Conservation (phyloP, 2,888 invertebrate genomes). For the Dicycla oo region DNA sequence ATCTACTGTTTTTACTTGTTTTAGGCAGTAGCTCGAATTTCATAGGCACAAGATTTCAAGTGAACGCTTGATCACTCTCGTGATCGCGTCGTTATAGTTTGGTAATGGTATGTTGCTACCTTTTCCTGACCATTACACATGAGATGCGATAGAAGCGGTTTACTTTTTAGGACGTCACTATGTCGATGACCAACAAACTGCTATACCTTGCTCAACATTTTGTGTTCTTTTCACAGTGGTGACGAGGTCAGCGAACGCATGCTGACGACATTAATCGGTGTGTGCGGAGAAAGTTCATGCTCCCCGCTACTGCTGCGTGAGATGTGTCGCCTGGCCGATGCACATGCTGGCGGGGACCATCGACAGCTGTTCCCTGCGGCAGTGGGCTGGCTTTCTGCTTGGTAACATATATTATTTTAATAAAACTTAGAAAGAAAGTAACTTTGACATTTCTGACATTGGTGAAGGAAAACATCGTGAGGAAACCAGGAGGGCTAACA, state of each 20-base stretch:
- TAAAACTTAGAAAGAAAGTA: too few species aligned
- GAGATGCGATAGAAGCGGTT: too few species aligned
- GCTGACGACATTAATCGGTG: conserved; percentile 83
- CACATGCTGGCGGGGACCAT: conserved; percentile 95
- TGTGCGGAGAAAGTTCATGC: conserved; percentile 84
- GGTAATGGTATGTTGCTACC: background rate
- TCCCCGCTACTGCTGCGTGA: conserved; percentile 84
- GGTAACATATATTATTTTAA: conserved; percentile 78
- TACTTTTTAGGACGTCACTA: too few species aligned
- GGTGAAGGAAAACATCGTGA: too few species aligned
- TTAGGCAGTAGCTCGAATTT: background rate
- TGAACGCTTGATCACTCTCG: background rate
- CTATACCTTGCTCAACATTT: too few species aligned
- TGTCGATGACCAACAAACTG: too few species aligned
- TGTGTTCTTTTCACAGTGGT: conserved; percentile 61
- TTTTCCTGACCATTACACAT: background rate
- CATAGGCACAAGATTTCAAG: background rate
- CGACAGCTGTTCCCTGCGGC: conserved; percentile 94
- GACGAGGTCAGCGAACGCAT: conserved; percentile 84
- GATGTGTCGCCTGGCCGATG: conserved; percentile 93
- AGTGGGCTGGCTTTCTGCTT: conserved; percentile 94
- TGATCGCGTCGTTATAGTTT: too few species aligned
- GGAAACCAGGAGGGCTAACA: too few species aligned
- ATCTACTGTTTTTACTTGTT: too few species aligned
- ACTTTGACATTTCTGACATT: too few species aligned